Percentiles rank a stretch among this genome's conserved stretches.
phyloP scores from a whole-genome alignment of 2,888 invertebrate species.

The Orthosia gracilis region DNA sequence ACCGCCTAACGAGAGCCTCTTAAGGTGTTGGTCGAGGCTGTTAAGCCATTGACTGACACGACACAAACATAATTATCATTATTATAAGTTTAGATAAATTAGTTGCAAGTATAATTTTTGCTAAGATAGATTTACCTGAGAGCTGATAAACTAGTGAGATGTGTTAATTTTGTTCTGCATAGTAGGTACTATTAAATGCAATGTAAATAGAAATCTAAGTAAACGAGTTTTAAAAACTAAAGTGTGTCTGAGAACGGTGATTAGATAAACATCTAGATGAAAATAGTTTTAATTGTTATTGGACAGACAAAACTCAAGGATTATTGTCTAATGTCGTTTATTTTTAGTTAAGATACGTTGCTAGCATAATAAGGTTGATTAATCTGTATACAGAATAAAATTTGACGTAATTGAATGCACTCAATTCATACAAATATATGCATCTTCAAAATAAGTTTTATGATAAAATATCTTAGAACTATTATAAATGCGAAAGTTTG shows the following conservation, averaged over 20 bases:
- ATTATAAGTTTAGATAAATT: too few relatives aligned
- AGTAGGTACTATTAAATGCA: background rate
- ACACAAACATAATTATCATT: too few relatives aligned
- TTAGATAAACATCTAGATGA: slow-evolving; percentile 39
- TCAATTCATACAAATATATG: background rate
- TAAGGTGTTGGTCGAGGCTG: too few relatives aligned
- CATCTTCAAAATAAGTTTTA: background rate
- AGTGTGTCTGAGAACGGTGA: slow-evolving; percentile 22
- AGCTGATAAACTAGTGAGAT: background rate
- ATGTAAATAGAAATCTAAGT: background rate
- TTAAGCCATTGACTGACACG: too few relatives aligned
- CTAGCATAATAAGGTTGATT: background rate
- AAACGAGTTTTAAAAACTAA: slow-evolving; percentile 11
- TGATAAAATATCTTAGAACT: background rate
- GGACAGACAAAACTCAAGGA: slow-evolving; percentile 31
- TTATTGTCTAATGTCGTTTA: slow-evolving; percentile 18
- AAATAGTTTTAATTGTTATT: slow-evolving; percentile 43
- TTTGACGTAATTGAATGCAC: background rate
- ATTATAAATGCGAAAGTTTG: too few relatives aligned
- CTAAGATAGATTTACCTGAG: too few relatives aligned
- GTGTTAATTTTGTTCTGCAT: background rate
- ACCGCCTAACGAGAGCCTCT: too few relatives aligned
- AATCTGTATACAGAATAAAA: background rate
- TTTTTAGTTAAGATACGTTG: slow-evolving; percentile 1
- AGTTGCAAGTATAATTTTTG: too few relatives aligned